A percentile compares a stretch with the other conserved stretches of the same genome.
These are phyloP conservation scores for Lerema accius DNA, from an alignment of 1,140 invertebrate species.

Conservation along the genomic window DNA sequence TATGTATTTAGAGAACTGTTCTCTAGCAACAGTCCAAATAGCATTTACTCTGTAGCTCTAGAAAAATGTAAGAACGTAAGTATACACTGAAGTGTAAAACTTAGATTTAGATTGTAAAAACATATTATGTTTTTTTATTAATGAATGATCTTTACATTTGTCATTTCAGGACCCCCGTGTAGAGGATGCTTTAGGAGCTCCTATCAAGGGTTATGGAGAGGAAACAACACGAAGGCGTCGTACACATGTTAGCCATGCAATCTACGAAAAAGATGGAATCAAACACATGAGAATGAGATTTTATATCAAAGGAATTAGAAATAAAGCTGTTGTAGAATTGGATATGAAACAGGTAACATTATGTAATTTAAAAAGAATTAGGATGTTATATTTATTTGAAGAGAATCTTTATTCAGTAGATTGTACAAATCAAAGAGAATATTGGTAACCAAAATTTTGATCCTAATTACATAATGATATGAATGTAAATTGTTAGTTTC, in stretches of 20 bases:
- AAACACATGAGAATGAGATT: slow-evolving; percentile 94
- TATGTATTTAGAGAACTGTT: slow-evolving; percentile 93
- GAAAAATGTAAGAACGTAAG: slow-evolving; percentile 86
- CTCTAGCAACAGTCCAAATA: slow-evolving; percentile 93
- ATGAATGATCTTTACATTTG: background rate
- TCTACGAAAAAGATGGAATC: slow-evolving; percentile 89
- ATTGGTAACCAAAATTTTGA: too few species aligned
- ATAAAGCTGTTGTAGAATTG: slow-evolving; percentile 91
- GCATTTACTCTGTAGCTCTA: slow-evolving; percentile 91
- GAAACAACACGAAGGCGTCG: slow-evolving; percentile 90
- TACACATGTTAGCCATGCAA: slow-evolving; percentile 87
- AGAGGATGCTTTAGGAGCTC: slow-evolving; percentile 89
- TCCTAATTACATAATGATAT: too few species aligned
- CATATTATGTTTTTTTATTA: background rate
- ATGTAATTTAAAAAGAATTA: too few species aligned
- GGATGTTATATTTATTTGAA: too few species aligned
- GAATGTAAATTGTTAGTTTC: too few species aligned
- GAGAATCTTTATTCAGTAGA: too few species aligned
- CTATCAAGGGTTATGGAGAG: slow-evolving; percentile 95
- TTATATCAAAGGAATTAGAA: slow-evolving; percentile 92
- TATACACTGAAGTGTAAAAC: slow-evolving; percentile 33
- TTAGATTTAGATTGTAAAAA: background rate
- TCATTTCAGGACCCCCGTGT: slow-evolving; percentile 85
- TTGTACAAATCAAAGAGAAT: too few species aligned
- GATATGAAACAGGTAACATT: slow-evolving; percentile 94